Evolutionary conservation across 2,888 invertebrate species (phyloP).

Genomic region (Luffia ferchaultella): DNA sequence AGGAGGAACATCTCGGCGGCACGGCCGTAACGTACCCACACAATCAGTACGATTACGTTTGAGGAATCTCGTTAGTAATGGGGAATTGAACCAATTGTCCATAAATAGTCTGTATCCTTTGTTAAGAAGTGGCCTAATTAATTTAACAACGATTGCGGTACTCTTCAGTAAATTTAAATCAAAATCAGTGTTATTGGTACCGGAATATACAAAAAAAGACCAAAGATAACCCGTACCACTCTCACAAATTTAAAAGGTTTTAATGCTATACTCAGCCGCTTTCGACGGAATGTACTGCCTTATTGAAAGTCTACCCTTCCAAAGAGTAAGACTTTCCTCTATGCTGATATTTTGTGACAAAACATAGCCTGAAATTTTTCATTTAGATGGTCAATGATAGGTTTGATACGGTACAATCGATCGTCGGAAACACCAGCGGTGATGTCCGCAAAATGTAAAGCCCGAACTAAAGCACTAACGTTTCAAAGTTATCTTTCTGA

Average conservation of each 20-base stretch:
- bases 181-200: background rate
- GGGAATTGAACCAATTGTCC: conserved; percentile 17
- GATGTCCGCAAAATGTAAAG: conserved; percentile 9
- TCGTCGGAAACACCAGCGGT: conserved; percentile 1
- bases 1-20: background rate
- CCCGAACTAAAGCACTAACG: conserved; percentile 1
- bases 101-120: conserved; percentile 11
- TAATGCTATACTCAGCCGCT: conserved; percentile 15
- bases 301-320: background rate
- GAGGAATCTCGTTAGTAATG: conserved; percentile 9
- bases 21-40: conserved; percentile 1
- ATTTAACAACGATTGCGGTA: background rate
- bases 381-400: conserved; percentile 9
- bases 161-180: background rate
- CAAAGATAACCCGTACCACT: conserved; percentile 6
- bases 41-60: conserved; percentile 6
- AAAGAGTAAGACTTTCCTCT: conserved; percentile 8
- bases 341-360: conserved; percentile 12
- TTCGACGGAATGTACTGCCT: conserved; percentile 9
- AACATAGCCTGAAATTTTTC: conserved; percentile 9
- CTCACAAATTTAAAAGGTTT: conserved; percentile 19
- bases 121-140: conserved; percentile 1
- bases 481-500: background rate
- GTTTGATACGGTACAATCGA: conserved; percentile 6
- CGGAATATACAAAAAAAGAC: background rate